These are phyloP conservation scores for Acrossocheilus wenchowensis DNA, from an alignment of 2,797 vertebrate species.

Conservation along the genomic window DNA sequence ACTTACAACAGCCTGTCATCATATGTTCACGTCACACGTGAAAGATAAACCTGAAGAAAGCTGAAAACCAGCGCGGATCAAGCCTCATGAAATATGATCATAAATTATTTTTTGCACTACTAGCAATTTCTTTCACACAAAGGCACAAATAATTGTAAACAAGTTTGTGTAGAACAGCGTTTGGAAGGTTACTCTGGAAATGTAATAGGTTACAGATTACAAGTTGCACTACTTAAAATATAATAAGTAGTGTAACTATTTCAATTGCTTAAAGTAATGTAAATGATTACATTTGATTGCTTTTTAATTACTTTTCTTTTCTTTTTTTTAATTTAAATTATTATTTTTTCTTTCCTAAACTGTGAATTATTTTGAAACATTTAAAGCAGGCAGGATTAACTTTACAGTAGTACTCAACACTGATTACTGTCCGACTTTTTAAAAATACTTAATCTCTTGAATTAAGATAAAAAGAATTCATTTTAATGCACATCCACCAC, in stretches of 20 bases:
- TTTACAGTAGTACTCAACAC: too few species aligned
- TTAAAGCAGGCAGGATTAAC: too few species aligned
- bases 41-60: not conserved
- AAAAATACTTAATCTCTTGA: too few species aligned
- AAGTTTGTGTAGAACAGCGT: not conserved
- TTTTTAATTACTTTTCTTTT: too few species aligned
- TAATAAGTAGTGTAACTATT: not conserved
- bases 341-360: too few species aligned
- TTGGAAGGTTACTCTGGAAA: not conserved
- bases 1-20: not conserved
- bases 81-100: not conserved
- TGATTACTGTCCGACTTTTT: too few species aligned
- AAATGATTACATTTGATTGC: not conserved
- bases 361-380: too few species aligned
- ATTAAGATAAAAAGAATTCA: too few species aligned
- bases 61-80: not conserved
- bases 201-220: not conserved
- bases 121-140: not conserved
- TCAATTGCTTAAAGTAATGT: not conserved
- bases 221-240: too few species aligned
- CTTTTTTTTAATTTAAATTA: too few species aligned
- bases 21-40: not conserved
- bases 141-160: not conserved
- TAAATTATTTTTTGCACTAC: not conserved
- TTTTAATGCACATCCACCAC: too few species aligned